A percentile compares a stretch with the other conserved stretches of the same genome.
These are phyloP conservation scores for Drosophila nigromelanica DNA, from an alignment of 1,140 invertebrate genomes.

Conservation along the genomic window DNA sequence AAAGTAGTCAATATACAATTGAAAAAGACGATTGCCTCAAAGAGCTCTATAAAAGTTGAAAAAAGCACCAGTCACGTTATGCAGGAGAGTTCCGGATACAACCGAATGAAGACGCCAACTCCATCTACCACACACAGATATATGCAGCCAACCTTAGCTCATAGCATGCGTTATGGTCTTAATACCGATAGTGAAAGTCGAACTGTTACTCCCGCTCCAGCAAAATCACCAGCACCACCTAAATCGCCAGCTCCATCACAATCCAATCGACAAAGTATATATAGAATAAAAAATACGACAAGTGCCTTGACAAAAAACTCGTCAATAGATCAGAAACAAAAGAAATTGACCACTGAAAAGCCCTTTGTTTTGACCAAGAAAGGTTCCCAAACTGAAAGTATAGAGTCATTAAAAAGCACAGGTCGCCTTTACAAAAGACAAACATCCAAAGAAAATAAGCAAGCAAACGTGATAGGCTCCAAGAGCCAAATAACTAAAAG, in stretches of 20 bases:
- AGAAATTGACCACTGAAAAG: slow-evolving; percentile 42
- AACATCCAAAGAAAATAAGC: slow-evolving; percentile 70
- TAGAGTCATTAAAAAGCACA: slow-evolving; percentile 61
- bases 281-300: slow-evolving; percentile 49
- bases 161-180: slow-evolving; percentile 64
- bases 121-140: slow-evolving; percentile 66
- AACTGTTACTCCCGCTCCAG: slow-evolving; percentile 38
- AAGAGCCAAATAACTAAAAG: slow-evolving; percentile 74
- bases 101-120: slow-evolving; percentile 53
- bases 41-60: slow-evolving; percentile 33
- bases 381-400: slow-evolving; percentile 66
- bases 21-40: slow-evolving; percentile 39
- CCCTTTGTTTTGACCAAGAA: slow-evolving; percentile 31
- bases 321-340: slow-evolving; percentile 50
- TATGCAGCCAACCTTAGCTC: slow-evolving; percentile 77
- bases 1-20: slow-evolving; percentile 34
- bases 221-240: slow-evolving; percentile 64
- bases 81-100: slow-evolving; percentile 21
- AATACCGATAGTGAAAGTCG: slow-evolving; percentile 57
- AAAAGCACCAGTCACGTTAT: neutral
- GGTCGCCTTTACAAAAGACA: slow-evolving; percentile 71
- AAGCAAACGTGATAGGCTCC: slow-evolving; percentile 75
- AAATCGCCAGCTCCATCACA: slow-evolving; percentile 60
- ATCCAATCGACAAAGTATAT: slow-evolving; percentile 42
- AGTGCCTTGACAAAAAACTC: slow-evolving; percentile 76